Evolutionary conservation across 2,797 vertebrate species (phyloP).

Genomic region (Ctenochaetus hawaiiensis): DNA sequence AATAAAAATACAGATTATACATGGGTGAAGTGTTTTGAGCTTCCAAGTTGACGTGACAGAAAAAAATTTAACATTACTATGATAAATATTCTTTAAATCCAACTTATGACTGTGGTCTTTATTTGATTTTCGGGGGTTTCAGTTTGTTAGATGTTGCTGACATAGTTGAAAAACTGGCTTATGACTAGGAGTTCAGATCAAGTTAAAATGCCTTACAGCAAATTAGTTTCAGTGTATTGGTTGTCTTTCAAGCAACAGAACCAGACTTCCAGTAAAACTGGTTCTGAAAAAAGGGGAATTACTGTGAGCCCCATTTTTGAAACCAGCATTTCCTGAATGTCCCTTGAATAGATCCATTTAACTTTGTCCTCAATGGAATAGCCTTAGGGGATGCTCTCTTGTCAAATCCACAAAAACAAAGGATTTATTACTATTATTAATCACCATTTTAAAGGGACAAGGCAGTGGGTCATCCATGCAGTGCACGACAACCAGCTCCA

Average conservation of each 20-base stretch:
- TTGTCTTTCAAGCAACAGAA: background rate
- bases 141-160: too few relatives aligned
- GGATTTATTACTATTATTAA: background rate
- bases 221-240: conserved; percentile 9
- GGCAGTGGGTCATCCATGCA: background rate
- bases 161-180: background rate
- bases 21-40: too few relatives aligned
- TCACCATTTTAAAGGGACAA: background rate
- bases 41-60: too few relatives aligned
- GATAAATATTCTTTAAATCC: too few relatives aligned
- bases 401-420: background rate
- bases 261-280: background rate
- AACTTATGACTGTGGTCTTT: too few relatives aligned
- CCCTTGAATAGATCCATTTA: background rate
- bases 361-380: background rate
- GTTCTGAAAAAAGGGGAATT: background rate
- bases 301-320: background rate
- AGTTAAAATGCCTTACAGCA: background rate
- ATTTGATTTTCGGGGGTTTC: too few relatives aligned
- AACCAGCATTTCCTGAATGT: conserved; percentile 22
- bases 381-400: background rate
- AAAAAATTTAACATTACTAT: too few relatives aligned
- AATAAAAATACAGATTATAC: too few relatives aligned
- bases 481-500: background rate
- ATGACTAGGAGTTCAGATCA: background rate